Evolutionary conservation across 2,888 invertebrate genomes (phyloP), one percentile per base, ranked within the genome.

Genomic region (Fissipunctia ypsillon): DNA sequence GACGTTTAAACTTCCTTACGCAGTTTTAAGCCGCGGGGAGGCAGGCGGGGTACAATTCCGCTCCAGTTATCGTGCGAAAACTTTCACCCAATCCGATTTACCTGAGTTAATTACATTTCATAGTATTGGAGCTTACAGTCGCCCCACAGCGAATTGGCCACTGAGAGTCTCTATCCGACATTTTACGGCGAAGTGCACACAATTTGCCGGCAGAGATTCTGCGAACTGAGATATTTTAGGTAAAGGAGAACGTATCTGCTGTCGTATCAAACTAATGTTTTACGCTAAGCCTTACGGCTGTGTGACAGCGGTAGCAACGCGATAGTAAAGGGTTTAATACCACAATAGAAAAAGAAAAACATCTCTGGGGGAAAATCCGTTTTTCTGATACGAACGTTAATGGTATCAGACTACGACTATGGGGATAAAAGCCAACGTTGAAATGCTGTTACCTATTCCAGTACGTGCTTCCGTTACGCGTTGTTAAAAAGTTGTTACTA

Each of bases 21-120:
- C 80, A 84, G 82, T 80, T 83, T 86, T 87, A 84, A 86, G 78
- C 78, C 69, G 69, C 59, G 50, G 74, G 78, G 61, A 45, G 73
- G 67, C 7, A 28, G 79, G 72, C 16, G 77, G 80, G 83, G 75
- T 73, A 87, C 87, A 84, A 90, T 93, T 93, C 91, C 94, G 93
- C 94, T 90, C 94, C 91, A 94, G 94, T 94, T 95, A 93, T 93
- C 94, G 93, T 90, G 93, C 92, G 93, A 93, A 94, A 95, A 95
- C 93, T 95, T 94, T 94, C 92, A 88, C 90, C 92, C 92, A 93
- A 95, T 95, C 95, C 94, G 95, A 95, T 95, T 95, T 95, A 95
- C 94, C 94, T 94, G 94, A 92, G 93, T 94, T 95, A 95, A 95
- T 95, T 95, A 95, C 94, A 92, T 94, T 95, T 94, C 93, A 91